Base-by-base conservation (phyloP, 2,797 vertebrate species). In the Phaenicophaeus curvirostris region DNA sequence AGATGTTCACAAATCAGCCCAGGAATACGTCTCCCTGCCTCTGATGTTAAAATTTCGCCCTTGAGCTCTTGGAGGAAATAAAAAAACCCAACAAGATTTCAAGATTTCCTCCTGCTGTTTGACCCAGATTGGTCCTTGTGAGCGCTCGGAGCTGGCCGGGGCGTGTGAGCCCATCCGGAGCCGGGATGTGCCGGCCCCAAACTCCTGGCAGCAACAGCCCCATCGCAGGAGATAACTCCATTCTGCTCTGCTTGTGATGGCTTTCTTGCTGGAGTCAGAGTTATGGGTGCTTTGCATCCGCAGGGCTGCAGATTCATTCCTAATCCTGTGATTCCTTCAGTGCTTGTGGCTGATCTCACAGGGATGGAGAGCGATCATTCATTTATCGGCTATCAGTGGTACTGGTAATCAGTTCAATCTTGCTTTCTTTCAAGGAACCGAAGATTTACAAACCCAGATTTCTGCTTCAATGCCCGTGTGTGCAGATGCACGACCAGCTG, bases 81-180 rank as follows among this genome's bases (percentile, higher is more conserved):
- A 15, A 11, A 9, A 15, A 16, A n/a, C 44, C 44, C 30, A 25
- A n/a, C 14, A 18, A 21, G 48, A 33, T 73, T 79, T 57, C 6
- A 20, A 85, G 92, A 27, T 81, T 80, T 93, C 93, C 93, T 93
- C 89, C 75, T 85, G 94, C 80, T 94, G 5, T 79, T 58, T 96
- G 93, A 96, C 92, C 95, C 92, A 89, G 62, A 91, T 93, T 91
- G 62, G 68, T 89, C 66, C 79, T 90, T 3, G 0, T 6, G 21
- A 88, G 66, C n/a, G 11, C 62, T 23, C 4, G 0, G 33, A 41
- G 61, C 61, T 77, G 23, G 7, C 51, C 23, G 4, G 79, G 71
- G 30, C 3, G 0, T 4, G 0, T 1, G 5, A 61, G 8, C 20
- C 37, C 2, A 1, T 11, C 67, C 7, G 0, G 77, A 80, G 50